Evolutionary conservation across 2,888 invertebrate genomes (phyloP), one percentile per base, ranked within the genome.

Genomic region (Thera obeliscata): DNA sequence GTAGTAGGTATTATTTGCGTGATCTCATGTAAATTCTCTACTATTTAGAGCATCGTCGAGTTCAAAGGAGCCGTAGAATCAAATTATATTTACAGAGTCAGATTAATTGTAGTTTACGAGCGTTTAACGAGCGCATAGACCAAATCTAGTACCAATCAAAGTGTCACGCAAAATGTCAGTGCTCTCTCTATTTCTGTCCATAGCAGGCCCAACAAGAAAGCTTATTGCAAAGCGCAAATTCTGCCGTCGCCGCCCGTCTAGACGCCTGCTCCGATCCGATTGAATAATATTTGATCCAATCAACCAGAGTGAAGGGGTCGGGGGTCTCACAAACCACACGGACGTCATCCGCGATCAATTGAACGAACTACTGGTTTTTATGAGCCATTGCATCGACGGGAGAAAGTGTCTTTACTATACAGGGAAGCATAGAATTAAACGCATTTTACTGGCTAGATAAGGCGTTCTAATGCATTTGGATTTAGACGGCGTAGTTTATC

Each of bases 281-380:
- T 90, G 88, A 89, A 91, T 91, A 91, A 90, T 81, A 90, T 88
- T 93, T 91, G 90, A 93, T 91, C 92, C 91, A 93, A 92, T 92
- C 92, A 92, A 87, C 78, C 86, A 85, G 84, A 89, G 88, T 87
- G 80, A 81, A 85, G 83, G 86, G 91, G 89, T 90, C 90, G 87
- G 73, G 76, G 91, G 92, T 91, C 89, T 87, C 83, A 86, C 79
- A 85, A 85, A 83, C 81, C 79, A 76, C 73, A 56, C 59, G 75
- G 75, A 78, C 78, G 78, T 84, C 79, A 79, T 77, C 79, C 76
- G 73, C 78, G 74, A 83, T 84, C 88, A 90, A 90, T 89, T 87
- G 84, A 85, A 81, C 73, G 79, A 73, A 79, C 78, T 76, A 77
- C 70, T 81, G 77, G 74, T 81, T 74, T 82, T 83, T 81, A 81